These are phyloP conservation scores for Mantis religiosa DNA, from an alignment of 2,888 invertebrate genomes.

Conservation along the genomic window DNA sequence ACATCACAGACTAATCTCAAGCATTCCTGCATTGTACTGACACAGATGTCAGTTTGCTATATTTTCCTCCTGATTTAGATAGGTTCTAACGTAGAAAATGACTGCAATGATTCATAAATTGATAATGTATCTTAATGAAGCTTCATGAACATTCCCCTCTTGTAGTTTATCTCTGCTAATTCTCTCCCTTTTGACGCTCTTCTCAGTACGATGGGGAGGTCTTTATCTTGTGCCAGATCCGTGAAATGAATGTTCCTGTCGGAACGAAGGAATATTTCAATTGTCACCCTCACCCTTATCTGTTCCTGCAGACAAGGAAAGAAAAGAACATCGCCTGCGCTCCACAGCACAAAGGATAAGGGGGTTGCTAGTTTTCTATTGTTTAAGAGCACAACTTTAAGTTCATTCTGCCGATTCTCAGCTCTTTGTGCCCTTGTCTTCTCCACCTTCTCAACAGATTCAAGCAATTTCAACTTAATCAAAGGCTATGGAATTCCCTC, in stretches of 20 bases:
- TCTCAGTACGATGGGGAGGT: background rate
- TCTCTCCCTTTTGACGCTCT: background rate
- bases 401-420: background rate
- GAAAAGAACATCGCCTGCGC: background rate
- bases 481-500: background rate
- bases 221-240: background rate
- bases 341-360: background rate
- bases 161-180: background rate
- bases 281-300: background rate
- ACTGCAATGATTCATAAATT: too few relatives aligned
- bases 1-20: too few relatives aligned
- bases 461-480: background rate
- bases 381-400: background rate
- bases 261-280: background rate
- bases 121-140: background rate
- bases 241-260: background rate
- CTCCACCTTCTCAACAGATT: background rate
- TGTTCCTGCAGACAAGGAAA: background rate
- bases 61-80: too few relatives aligned
- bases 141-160: background rate
- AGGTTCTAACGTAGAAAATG: too few relatives aligned
- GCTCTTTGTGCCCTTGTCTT: background rate
- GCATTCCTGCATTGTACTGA: too few relatives aligned
- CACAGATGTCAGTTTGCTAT: too few relatives aligned
- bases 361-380: background rate